These are phyloP conservation scores for Eupelmus urozonus DNA, from an alignment of 2,888 invertebrate genomes.

Conservation along the genomic window DNA sequence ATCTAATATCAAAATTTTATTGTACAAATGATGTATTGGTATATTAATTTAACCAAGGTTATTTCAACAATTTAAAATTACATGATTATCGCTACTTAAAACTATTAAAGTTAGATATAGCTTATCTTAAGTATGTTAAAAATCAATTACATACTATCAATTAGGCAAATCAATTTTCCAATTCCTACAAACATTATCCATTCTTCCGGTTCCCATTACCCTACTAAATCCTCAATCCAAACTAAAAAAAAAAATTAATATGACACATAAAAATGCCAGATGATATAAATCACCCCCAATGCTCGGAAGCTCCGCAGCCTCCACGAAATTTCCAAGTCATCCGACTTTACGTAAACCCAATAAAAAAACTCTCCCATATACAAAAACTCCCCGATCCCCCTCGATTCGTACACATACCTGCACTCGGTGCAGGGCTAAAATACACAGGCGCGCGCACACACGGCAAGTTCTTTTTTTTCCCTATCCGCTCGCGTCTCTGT, in stretches of 20 bases:
- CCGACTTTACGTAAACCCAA: slow-evolving; percentile 32
- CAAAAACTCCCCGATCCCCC: slow-evolving; percentile 13
- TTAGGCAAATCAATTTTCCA: no score
- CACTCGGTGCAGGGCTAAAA: slow-evolving; percentile 14
- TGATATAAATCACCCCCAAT: slow-evolving; percentile 50
- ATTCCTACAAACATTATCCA: no score
- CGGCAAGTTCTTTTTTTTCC: slow-evolving; percentile 47
- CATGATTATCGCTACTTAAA: no score
- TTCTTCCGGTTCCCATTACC: background rate
- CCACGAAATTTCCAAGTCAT: slow-evolving; percentile 38
- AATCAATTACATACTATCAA: no score
- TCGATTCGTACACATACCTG: slow-evolving; percentile 24
- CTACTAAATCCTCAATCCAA: background rate
- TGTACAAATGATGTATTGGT: no score
- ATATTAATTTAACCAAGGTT: no score
- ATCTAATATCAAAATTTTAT: no score
- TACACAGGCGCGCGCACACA: slow-evolving; percentile 28
- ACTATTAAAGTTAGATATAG: no score
- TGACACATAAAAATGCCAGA: slow-evolving; percentile 20
- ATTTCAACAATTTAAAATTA: no score
- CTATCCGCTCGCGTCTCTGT: slow-evolving; percentile 21
- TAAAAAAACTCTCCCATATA: background rate
- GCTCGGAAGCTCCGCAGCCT: background rate
- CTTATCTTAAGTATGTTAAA: no score
- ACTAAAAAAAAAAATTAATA: slow-evolving; percentile 18